Conservation (phyloP, 2,797 vertebrate species). For the Helicolenus hilgendorfi region DNA sequence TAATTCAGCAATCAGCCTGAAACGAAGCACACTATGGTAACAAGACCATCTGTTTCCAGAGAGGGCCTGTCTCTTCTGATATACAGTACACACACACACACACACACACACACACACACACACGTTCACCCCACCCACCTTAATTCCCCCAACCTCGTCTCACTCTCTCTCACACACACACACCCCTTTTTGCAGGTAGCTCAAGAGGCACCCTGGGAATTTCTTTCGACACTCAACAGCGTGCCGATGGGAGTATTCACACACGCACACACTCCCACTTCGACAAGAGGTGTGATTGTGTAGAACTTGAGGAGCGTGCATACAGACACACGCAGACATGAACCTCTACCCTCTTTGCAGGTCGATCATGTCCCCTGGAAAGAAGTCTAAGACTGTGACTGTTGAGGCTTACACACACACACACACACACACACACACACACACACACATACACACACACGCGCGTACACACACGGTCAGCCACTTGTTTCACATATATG, state of each 20-base stretch:
- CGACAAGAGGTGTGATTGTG: constrained; percentile 4
- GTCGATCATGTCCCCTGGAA: constrained; percentile 20
- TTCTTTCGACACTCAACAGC: constrained; percentile 12
- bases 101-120: constrained; percentile 9
- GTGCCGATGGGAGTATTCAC: constrained; percentile 31
- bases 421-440: neutral
- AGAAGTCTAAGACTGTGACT: constrained; percentile 3
- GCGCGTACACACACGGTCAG: neutral
- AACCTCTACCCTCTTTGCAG: neutral
- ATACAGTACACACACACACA: constrained; percentile 8
- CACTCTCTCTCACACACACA: neutral
- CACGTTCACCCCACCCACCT: constrained; percentile 4
- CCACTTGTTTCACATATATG: constrained; percentile 26
- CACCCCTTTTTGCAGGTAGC: constrained; percentile 44
- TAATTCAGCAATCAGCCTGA: constrained; percentile 35
- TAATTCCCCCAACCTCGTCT: constrained; percentile 9
- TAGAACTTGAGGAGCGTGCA: neutral
- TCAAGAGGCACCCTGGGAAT: constrained; percentile 61
- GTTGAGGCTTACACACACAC: neutral
- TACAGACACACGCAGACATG: neutral
- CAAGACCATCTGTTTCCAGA: constrained; percentile 48
- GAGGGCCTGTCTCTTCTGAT: constrained; percentile 29
- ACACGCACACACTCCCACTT: neutral
- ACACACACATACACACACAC: neutral
- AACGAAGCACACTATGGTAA: constrained; percentile 13